These are phyloP conservation scores for Solenodon paradoxus DNA, from an alignment of 2,113 vertebrate genomes.

Conservation along the genomic window DNA sequence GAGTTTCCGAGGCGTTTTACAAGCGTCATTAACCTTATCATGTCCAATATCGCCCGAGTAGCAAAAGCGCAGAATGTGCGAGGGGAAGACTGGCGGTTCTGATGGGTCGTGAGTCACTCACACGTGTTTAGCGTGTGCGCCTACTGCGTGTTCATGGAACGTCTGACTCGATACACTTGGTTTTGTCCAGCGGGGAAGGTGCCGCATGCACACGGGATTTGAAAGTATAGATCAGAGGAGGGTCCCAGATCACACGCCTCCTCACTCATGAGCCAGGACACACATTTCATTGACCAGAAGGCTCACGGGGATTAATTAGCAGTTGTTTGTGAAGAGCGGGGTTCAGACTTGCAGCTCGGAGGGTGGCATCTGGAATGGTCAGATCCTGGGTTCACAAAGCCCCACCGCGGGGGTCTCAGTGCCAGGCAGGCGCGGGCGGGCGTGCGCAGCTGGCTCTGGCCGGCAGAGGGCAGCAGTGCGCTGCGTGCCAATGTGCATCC, in stretches of 20 bases:
- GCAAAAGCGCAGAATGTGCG: neutral
- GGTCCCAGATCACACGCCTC: conserved; percentile 1
- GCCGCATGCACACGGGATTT: neutral
- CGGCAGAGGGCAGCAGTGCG: conserved; percentile 77
- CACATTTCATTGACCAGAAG: conserved; percentile 52
- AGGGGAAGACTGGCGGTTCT: neutral
- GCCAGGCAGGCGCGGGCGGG: neutral
- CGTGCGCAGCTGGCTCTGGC: neutral
- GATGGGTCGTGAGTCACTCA: no score
- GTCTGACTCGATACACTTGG: neutral
- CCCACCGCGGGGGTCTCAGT: neutral
- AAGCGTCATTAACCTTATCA: conserved; percentile 47
- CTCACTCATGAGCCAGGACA: conserved; percentile 40
- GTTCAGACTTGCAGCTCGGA: neutral
- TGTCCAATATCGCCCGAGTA: conserved; percentile 17
- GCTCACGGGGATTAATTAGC: conserved; percentile 66
- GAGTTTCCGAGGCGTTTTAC: conserved; percentile 9
- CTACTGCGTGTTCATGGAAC: neutral
- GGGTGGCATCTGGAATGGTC: neutral
- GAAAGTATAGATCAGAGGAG: conserved; percentile 1
- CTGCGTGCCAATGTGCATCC: conserved; percentile 70
- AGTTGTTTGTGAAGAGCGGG: neutral
- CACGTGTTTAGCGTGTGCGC: no score
- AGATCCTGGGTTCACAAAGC: neutral
- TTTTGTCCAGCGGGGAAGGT: neutral